These are phyloP conservation scores for Podarcis lilfordi DNA, from an alignment of 2,797 vertebrate species.

Conservation along the genomic window DNA sequence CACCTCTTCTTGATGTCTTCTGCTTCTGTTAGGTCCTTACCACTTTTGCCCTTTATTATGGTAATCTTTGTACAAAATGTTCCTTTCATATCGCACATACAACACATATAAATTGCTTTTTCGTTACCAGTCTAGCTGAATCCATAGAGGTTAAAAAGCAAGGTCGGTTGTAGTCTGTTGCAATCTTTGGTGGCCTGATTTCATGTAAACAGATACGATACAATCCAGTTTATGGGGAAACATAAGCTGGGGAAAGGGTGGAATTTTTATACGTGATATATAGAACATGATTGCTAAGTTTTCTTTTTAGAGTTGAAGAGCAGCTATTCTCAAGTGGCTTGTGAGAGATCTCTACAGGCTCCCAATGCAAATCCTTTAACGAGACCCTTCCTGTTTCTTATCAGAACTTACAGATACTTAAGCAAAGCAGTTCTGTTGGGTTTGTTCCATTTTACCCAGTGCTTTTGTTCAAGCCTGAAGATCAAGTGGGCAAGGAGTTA, in stretches of 20 bases:
- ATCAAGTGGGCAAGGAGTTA: background rate
- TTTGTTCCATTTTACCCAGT: background rate
- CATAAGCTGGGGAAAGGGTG: background rate
- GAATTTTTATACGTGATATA: background rate
- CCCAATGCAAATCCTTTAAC: background rate
- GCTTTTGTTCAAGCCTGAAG: background rate
- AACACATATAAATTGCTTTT: too few species aligned
- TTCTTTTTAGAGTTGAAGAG: background rate
- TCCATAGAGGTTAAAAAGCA: too few species aligned
- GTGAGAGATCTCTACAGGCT: background rate
- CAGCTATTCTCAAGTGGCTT: background rate
- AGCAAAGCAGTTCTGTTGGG: too few species aligned
- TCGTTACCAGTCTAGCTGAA: too few species aligned
- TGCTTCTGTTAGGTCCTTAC: too few species aligned
- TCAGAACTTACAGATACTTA: background rate
- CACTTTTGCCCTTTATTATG: too few species aligned
- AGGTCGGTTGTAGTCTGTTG: background rate
- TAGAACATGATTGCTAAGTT: too few species aligned
- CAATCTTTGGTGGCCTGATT: background rate
- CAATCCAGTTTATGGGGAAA: background rate
- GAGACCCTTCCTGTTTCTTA: background rate
- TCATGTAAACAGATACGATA: background rate
- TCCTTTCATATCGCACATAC: too few species aligned
- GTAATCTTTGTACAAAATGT: too few species aligned
- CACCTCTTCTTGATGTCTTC: too few species aligned